These are phyloP conservation scores for Pungitius pungitius DNA, from an alignment of 2,113 vertebrate species.

Conservation along the genomic window DNA sequence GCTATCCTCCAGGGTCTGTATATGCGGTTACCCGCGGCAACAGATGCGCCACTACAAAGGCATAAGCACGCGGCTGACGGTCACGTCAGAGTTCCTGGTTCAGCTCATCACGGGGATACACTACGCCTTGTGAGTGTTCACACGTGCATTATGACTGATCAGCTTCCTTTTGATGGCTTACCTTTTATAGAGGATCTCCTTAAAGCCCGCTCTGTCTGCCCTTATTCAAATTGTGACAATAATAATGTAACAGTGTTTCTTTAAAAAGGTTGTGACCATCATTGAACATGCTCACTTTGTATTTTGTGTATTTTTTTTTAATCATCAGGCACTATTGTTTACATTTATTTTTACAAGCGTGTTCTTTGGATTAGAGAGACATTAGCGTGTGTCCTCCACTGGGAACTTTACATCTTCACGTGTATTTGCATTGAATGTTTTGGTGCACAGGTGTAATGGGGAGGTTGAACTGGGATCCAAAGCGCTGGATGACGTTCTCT, in stretches of 20 bases:
- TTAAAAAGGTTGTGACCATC: background rate
- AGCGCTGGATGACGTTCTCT: slow-evolving; percentile 95
- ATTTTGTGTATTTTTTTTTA: background rate
- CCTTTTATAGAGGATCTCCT: background rate
- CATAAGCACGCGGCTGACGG: slow-evolving; percentile 87
- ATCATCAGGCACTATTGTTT: too few species aligned
- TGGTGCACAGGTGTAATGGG: slow-evolving; percentile 89
- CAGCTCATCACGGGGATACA: slow-evolving; percentile 97
- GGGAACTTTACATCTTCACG: background rate
- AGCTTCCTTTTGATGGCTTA: background rate
- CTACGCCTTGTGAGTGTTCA: slow-evolving; percentile 91
- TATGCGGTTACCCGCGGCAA: slow-evolving; percentile 96
- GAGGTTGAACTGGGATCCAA: slow-evolving; percentile 93
- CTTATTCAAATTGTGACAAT: background rate
- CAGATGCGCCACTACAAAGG: slow-evolving; percentile 93
- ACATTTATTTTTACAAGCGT: background rate
- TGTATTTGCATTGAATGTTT: slow-evolving; percentile 9
- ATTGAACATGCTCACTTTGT: background rate
- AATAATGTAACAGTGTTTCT: background rate
- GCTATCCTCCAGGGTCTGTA: slow-evolving; percentile 87
- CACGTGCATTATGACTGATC: background rate
- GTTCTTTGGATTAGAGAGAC: too few species aligned
- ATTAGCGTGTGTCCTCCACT: background rate
- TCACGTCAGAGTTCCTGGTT: slow-evolving; percentile 97
- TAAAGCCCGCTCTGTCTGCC: background rate